Conservation (phyloP, 2,888 invertebrate species). For the Myopa tessellatipennis region DNA sequence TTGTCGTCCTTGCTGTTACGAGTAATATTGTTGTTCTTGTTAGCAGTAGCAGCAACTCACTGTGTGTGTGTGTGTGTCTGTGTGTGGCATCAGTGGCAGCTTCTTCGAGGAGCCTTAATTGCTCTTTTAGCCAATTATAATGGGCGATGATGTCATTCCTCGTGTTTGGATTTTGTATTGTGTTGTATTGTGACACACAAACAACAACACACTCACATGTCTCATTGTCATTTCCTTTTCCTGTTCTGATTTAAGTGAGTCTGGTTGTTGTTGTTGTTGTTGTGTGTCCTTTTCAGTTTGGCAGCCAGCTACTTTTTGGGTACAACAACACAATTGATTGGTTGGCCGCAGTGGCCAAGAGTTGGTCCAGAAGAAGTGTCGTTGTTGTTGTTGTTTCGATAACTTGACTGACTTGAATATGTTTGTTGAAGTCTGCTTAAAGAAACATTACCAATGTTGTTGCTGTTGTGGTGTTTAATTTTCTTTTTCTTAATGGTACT, state of each 20-base stretch:
- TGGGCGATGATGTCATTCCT: slow-evolving; percentile 37
- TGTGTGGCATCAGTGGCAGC: slow-evolving; percentile 23
- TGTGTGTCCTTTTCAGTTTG: background rate
- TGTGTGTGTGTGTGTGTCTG: too few species aligned
- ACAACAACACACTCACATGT: background rate
- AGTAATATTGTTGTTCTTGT: background rate
- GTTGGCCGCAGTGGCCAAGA: slow-evolving; percentile 42
- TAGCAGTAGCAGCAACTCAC: background rate
- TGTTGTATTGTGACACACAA: background rate
- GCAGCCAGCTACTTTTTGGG: slow-evolving; percentile 22
- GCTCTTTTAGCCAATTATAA: slow-evolving; percentile 33
- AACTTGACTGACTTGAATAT: too few species aligned
- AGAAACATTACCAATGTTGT: background rate
- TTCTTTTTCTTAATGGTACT: background rate
- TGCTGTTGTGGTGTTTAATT: background rate
- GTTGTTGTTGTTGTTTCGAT: background rate
- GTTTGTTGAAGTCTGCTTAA: too few species aligned
- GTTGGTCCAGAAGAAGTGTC: background rate
- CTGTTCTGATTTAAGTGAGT: background rate
- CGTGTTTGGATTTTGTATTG: slow-evolving; percentile 5
- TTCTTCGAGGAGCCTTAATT: slow-evolving; percentile 8
- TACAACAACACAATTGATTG: slow-evolving; percentile 33
- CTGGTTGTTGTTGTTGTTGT: background rate
- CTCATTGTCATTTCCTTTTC: slow-evolving; percentile 32
- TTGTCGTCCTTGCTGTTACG: background rate